phyloP scores from a whole-genome alignment of 2,888 invertebrate genomes.

The Caenorhabditis wallacei region DNA sequence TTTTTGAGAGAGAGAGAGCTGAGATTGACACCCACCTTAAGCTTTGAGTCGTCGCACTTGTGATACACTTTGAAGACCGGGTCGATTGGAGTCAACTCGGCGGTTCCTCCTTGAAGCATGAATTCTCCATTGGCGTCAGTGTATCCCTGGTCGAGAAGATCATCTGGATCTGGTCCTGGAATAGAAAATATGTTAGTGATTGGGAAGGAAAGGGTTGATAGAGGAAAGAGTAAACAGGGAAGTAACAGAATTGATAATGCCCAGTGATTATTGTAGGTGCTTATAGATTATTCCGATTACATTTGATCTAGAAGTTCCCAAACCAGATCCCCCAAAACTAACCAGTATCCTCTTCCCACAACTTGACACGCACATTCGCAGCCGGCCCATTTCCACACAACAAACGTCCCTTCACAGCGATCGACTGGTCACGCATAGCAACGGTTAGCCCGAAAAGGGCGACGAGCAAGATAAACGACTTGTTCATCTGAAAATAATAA shows the following conservation, averaged over 20 bases:
- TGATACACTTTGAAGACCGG: slow-evolving; percentile 78
- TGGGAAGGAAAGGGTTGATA: background rate
- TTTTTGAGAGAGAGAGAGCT: background rate
- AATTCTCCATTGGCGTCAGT: slow-evolving; percentile 73
- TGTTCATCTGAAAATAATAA: slow-evolving; percentile 36
- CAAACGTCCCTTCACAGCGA: slow-evolving; percentile 72
- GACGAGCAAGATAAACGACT: slow-evolving; percentile 43
- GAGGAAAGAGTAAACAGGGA: slow-evolving; percentile 8
- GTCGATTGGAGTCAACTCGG: slow-evolving; percentile 75
- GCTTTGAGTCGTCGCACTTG: slow-evolving; percentile 75
- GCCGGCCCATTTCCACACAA: slow-evolving; percentile 72
- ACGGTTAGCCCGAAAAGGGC: slow-evolving; percentile 58
- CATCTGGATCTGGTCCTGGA: slow-evolving; percentile 75
- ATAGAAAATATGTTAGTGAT: background rate
- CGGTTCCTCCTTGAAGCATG: slow-evolving; percentile 68
- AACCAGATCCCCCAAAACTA: slow-evolving; percentile 1
- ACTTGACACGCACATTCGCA: slow-evolving; percentile 71
- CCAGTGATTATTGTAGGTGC: background rate
- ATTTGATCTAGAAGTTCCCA: background rate
- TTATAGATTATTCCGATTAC: background rate
- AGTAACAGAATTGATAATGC: background rate
- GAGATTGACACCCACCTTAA: slow-evolving; percentile 60
- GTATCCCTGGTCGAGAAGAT: slow-evolving; percentile 75
- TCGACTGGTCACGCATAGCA: slow-evolving; percentile 71
- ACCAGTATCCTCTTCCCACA: slow-evolving; percentile 78